Evolutionary conservation across 2,113 vertebrate genomes (phyloP).

Genomic region (Mungos mungo): DNA sequence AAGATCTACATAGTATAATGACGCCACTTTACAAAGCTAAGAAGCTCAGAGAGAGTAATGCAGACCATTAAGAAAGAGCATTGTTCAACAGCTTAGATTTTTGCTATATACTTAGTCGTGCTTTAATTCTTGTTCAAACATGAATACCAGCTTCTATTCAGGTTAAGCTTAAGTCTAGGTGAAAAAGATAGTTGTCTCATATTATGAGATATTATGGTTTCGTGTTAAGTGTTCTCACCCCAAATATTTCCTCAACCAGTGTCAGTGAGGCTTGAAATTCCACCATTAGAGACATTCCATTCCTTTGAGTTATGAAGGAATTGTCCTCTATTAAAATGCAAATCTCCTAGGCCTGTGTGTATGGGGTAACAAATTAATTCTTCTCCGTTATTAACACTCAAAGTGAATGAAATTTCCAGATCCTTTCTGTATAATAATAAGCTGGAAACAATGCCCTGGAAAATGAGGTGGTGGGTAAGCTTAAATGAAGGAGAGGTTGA

Average conservation of each 20-base stretch:
- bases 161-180: background rate
- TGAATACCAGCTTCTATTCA: background rate
- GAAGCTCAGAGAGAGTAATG: background rate
- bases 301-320: constrained; percentile 34
- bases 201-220: background rate
- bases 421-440: background rate
- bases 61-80: background rate
- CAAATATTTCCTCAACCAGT: background rate
- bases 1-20: background rate
- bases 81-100: background rate
- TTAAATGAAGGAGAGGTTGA: background rate
- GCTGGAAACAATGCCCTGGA: background rate
- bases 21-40: background rate
- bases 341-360: background rate
- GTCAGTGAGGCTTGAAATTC: constrained; percentile 35
- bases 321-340: constrained; percentile 20
- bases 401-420: constrained; percentile 29
- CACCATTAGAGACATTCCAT: background rate
- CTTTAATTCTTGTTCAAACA: background rate
- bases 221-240: background rate
- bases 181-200: constrained; percentile 21
- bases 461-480: background rate
- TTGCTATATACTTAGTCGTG: constrained; percentile 19
- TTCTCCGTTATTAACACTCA: constrained; percentile 14
- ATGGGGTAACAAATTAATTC: background rate